Evolutionary conservation across 2,888 invertebrate genomes (phyloP), one percentile per base, ranked within the genome.

Genomic region (Dasysyrphus tricinctus): DNA sequence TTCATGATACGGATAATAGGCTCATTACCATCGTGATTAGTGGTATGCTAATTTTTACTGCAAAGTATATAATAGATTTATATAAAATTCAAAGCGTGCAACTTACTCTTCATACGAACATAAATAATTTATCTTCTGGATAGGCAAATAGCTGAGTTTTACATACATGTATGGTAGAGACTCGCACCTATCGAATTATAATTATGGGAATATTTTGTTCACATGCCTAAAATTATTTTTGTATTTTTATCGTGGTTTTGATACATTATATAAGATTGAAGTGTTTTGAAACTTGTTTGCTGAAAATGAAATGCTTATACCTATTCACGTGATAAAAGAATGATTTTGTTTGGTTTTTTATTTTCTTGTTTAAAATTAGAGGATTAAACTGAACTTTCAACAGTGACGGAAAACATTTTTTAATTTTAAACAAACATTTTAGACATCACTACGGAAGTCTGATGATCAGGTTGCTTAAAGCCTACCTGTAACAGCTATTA

Each of bases 1-100:
- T 77, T 70, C 77, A 85, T 74, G 80, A 77, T 69, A 77, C 69
- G 77, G 67, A 80, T 80, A 80, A 85, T 80, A 42, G 49, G 85
- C 69, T 77, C 54, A 80, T 84, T 80, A 80, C 77, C 73, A 63
- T 77, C 69, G 32, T 69, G 67, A 80, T 76, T 69, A 80, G 77
- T 19, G 69, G 29, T 42, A 77, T 85, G 85, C 63, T 85, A 80
- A 85, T 85, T 77, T 72, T 59, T 61, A 73, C 51, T 47, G 34
- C 76, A 85, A 85, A 85, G 37, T 14, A 14, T 14, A 24, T 14
- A 14, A 24, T 39, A 49, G 8, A 4, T n/a, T 34, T 2, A 39
- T 39, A 59, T 19, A n/a, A 42, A 24, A 61, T 61, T 61, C 61
- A 61, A 16, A 42, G 42, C 61, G 24, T 42, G 42, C 39, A 61